Evolutionary conservation across 92 coral and sea anemone species (phyloP).

Genomic region (Blastomussa wellsi): DNA sequence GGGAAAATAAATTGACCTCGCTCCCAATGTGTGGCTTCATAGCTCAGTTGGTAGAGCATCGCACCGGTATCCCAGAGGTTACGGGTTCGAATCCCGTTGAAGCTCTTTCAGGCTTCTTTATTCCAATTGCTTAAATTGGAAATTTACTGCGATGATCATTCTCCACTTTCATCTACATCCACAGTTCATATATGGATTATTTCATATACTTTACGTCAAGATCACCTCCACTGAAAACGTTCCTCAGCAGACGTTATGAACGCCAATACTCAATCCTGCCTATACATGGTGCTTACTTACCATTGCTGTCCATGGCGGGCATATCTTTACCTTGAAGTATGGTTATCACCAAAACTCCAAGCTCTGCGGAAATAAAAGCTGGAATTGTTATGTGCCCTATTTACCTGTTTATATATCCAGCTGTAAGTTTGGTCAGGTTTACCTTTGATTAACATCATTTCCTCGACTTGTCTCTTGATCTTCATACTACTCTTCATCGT

Average conservation of each 20-base stretch:
- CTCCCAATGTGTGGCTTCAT: too few relatives aligned
- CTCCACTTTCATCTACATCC: too few relatives aligned
- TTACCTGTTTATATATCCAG: not conserved
- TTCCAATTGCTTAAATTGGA: too few relatives aligned
- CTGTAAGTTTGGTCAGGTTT: not conserved
- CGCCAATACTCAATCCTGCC: not conserved
- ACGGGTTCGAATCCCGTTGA: too few relatives aligned
- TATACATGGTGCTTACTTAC: constrained; percentile 32
- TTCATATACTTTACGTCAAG: too few relatives aligned
- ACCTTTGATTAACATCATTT: constrained; percentile 92
- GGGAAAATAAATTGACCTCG: too few relatives aligned
- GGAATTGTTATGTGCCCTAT: not conserved
- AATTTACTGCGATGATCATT: too few relatives aligned
- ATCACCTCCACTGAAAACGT: not conserved
- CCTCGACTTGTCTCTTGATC: constrained; percentile 84
- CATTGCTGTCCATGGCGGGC: constrained; percentile 92
- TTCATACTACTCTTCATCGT: constrained; percentile 90
- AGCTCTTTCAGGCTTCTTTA: too few relatives aligned
- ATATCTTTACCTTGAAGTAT: constrained; percentile 80
- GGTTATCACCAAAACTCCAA: constrained; percentile 81
- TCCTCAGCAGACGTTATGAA: not conserved
- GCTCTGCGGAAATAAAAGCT: constrained; percentile 53
- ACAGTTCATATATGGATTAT: too few relatives aligned
- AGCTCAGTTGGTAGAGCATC: too few relatives aligned
- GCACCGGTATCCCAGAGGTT: too few relatives aligned